Evolutionary conservation across 2,888 invertebrate genomes (phyloP), one percentile per base, ranked within the genome.

Genomic region (Heliconius aoede): DNA sequence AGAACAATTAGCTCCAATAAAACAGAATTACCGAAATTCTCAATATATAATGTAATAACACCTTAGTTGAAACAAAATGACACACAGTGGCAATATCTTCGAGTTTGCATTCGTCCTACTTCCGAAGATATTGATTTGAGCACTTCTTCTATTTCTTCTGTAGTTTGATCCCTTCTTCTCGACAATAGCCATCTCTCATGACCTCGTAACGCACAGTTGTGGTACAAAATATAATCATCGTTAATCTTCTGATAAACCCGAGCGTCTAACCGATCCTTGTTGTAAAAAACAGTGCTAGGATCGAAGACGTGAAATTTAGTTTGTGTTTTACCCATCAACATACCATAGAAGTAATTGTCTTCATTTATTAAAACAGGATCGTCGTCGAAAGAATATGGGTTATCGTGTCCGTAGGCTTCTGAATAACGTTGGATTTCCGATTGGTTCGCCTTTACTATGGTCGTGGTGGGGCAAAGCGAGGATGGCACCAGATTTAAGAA

Each of bases 181-280:
- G 79, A 76, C n/a, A 79, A 21, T 21, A 80, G 61, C 76, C 71
- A 76, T 28, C 60, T 76, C 4, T 28, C 68, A 55, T 71, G 11
- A 8, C 60, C 72, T 15, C 73, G 46, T 32, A 77, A 18, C 0
- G 62, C 60, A 61, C 80, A 79, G 9, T 67, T 36, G 3, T 73
- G 60, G 8, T 51, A 76, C 13, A 79, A 55, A 32, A 80, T 58
- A 28, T 73, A 80, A 18, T 79, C 78, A 15, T 79, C 73, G 36
- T 74, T 78, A 18, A 79, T 30, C 21, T 72, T 78, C 60, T 26
- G 46, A 62, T 78, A 79, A 9, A 78, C 78, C 18, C 26, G 30
- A 1, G 68, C 74, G 15, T 64, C 72, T 60, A 74, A 72, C 1
- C 4, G 1, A 5, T 61, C 24, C 26, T 72, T 30, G 3, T 24